Evolutionary conservation across 2,113 vertebrate species (phyloP).

Genomic region (Crotalus horridus): DNA sequence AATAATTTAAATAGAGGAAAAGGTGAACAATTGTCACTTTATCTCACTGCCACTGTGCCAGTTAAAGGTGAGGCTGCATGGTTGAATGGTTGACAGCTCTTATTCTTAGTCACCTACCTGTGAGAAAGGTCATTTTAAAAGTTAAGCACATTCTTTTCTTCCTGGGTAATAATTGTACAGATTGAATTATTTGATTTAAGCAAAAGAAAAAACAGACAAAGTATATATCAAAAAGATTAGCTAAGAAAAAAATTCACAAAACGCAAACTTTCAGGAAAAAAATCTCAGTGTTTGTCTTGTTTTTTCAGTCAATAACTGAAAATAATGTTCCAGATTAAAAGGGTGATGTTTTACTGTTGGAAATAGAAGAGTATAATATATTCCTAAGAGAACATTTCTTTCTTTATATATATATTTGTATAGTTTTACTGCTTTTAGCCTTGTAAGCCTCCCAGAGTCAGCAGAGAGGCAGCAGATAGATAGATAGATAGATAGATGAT

Average conservation of each 20-base stretch:
- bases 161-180: background rate
- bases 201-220: slow-evolving; percentile 32
- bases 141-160: background rate
- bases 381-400: background rate
- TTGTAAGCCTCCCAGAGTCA: background rate
- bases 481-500: too few relatives aligned
- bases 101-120: background rate
- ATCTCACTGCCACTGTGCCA: background rate
- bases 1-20: background rate
- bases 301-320: slow-evolving; percentile 6
- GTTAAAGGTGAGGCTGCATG: background rate
- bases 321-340: background rate
- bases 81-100: background rate
- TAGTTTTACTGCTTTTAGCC: background rate
- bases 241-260: slow-evolving; percentile 19
- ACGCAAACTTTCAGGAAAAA: slow-evolving; percentile 35
- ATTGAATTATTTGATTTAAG: slow-evolving; percentile 10
- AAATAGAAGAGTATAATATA: background rate
- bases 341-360: background rate
- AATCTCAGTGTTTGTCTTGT: slow-evolving; percentile 9
- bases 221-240: slow-evolving; percentile 26
- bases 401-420: background rate
- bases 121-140: background rate
- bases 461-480: too few relatives aligned
- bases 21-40: background rate